These are phyloP conservation scores for Callyntrura guangdongensis DNA, from an alignment of 2,888 invertebrate genomes.

Conservation along the genomic window DNA sequence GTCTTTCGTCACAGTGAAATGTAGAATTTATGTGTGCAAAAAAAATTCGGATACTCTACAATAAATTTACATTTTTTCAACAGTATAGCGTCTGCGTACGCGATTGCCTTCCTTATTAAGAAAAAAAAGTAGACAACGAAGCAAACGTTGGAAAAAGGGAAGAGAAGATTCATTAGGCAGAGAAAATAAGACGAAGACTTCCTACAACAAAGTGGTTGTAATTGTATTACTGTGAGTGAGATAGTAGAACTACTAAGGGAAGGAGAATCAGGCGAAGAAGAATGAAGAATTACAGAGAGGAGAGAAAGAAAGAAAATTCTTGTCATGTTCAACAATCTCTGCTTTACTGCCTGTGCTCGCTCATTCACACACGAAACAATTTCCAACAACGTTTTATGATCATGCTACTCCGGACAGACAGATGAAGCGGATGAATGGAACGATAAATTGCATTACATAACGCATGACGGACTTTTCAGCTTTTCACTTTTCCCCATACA, in stretches of 20 bases:
- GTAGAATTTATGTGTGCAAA: too few relatives aligned
- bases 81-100: too few relatives aligned
- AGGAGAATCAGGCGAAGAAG: background rate
- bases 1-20: too few relatives aligned
- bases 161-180: background rate
- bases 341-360: constrained; percentile 65
- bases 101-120: background rate
- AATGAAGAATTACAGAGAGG: constrained; percentile 3
- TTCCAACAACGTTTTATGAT: constrained; percentile 72
- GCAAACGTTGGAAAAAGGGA: background rate
- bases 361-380: constrained; percentile 78
- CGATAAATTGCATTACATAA: constrained; percentile 77
- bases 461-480: constrained; percentile 72
- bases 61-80: too few relatives aligned
- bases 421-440: constrained; percentile 79
- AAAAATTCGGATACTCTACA: too few relatives aligned
- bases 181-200: constrained; percentile 4
- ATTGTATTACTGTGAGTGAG: too few relatives aligned
- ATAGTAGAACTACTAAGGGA: too few relatives aligned
- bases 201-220: too few relatives aligned
- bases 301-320: constrained; percentile 62
- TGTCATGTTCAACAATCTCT: constrained; percentile 73
- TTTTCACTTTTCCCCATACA: constrained; percentile 30
- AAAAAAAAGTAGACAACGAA: background rate
- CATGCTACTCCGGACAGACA: constrained; percentile 77